Percentiles rank a stretch among this genome's conserved stretches.
Evolutionary conservation across 2,797 vertebrate species (phyloP).

Genomic region (Lagorchestes hirsutus): DNA sequence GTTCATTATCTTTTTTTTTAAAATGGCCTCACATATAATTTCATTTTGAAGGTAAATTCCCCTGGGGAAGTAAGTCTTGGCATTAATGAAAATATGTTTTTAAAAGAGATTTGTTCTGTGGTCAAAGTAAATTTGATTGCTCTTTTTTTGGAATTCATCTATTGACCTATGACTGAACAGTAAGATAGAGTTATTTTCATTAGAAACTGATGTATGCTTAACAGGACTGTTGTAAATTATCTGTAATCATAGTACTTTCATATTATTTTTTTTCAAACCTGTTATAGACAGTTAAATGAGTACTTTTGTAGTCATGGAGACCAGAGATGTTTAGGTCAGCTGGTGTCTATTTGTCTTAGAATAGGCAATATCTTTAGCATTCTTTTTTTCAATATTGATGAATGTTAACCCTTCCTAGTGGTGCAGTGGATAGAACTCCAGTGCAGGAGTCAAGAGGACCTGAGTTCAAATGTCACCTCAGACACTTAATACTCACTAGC

Average conservation of each 20-base stretch:
- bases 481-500: too few species aligned
- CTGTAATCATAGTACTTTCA: neutral
- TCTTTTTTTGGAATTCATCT: neutral
- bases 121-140: neutral
- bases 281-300: slow-evolving; percentile 14
- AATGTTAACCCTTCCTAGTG: neutral
- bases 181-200: slow-evolving; percentile 16
- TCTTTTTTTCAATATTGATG: neutral
- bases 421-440: too few species aligned
- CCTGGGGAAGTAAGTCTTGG: neutral
- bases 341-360: neutral
- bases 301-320: neutral
- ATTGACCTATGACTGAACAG: neutral
- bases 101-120: neutral
- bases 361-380: neutral
- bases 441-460: too few species aligned
- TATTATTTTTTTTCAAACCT: slow-evolving; percentile 33
- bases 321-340: neutral
- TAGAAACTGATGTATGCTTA: slow-evolving; percentile 3
- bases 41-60: neutral
- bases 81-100: neutral
- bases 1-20: neutral
- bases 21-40: neutral
- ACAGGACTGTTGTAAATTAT: neutral
- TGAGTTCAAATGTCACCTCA: too few species aligned